These are phyloP conservation scores for Uropetala carovei DNA, from an alignment of 2,888 invertebrate species.

Conservation along the genomic window DNA sequence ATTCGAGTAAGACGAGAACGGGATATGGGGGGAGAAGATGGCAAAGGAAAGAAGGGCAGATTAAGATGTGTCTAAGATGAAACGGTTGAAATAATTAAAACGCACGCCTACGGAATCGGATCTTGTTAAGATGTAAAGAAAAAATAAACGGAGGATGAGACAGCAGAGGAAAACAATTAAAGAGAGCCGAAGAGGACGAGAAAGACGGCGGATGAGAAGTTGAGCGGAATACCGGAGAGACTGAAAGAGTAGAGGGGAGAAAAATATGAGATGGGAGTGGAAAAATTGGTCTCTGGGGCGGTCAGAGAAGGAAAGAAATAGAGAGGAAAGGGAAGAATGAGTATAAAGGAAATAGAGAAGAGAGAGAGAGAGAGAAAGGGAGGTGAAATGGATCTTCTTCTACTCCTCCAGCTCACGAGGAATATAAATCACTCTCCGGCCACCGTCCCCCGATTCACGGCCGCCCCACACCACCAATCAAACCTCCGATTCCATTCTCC, in stretches of 20 bases:
- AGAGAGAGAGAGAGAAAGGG: not conserved
- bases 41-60: not conserved
- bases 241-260: not conserved
- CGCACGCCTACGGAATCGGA: not conserved
- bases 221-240: not conserved
- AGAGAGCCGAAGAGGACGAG: not conserved
- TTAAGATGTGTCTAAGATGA: not conserved
- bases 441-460: not conserved
- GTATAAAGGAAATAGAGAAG: not conserved
- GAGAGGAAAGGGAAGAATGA: not conserved
- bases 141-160: not conserved
- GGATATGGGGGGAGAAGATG: not conserved
- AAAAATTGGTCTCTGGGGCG: constrained; percentile 16
- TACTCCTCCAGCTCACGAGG: constrained; percentile 7
- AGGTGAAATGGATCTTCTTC: constrained; percentile 33
- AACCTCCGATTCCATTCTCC: not conserved
- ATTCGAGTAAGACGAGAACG: not conserved
- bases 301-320: not conserved
- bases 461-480: not conserved
- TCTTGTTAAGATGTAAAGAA: not conserved
- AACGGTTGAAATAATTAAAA: constrained; percentile 13
- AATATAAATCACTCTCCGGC: constrained; percentile 47
- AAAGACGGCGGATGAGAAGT: too few species aligned
- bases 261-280: constrained; percentile 15
- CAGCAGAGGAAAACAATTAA: too few species aligned